A percentile compares a stretch with the other conserved stretches of the same genome.
phyloP scores from a whole-genome alignment of 1,140 invertebrate species.

The Coptotermes formosanus region DNA sequence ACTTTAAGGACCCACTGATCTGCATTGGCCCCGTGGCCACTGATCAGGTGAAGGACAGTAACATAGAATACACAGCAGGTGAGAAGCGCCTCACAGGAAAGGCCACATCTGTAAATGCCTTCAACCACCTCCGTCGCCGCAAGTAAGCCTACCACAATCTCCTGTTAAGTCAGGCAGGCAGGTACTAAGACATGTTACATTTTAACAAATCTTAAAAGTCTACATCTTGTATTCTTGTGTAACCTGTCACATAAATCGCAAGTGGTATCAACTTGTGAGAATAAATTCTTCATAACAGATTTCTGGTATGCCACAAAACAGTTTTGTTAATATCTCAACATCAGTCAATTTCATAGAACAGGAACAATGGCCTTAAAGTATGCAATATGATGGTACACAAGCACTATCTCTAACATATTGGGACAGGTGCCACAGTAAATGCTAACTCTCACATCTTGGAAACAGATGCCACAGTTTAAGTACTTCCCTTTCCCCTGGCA shows the following conservation, averaged over 20 bases:
- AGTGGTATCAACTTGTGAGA: neutral
- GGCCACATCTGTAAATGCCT: conserved; percentile 38
- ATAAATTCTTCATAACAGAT: conserved; percentile 11
- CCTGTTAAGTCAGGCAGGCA: no score
- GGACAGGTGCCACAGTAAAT: no score
- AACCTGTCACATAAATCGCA: neutral
- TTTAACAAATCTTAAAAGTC: neutral
- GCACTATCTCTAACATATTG: neutral
- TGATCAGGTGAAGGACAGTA: conserved; percentile 65
- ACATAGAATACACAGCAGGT: conserved; percentile 73
- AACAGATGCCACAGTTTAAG: no score
- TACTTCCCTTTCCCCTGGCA: no score
- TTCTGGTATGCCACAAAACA: neutral
- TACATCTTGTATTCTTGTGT: conserved; percentile 13
- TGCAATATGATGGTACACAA: neutral
- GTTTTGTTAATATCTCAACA: neutral
- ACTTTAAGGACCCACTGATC: conserved; percentile 85
- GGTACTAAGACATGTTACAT: no score
- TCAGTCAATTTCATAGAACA: neutral
- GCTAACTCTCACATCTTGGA: no score
- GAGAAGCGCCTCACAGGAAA: conserved; percentile 71
- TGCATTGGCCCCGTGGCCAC: conserved; percentile 83
- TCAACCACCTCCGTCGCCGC: conserved; percentile 40
- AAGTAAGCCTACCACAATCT: conserved; percentile 3
- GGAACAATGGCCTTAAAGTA: neutral